A percentile compares a stretch with the other conserved stretches of the same genome.
Conservation (phyloP, 1,140 invertebrate species). For the Drosophila azteca region DNA sequence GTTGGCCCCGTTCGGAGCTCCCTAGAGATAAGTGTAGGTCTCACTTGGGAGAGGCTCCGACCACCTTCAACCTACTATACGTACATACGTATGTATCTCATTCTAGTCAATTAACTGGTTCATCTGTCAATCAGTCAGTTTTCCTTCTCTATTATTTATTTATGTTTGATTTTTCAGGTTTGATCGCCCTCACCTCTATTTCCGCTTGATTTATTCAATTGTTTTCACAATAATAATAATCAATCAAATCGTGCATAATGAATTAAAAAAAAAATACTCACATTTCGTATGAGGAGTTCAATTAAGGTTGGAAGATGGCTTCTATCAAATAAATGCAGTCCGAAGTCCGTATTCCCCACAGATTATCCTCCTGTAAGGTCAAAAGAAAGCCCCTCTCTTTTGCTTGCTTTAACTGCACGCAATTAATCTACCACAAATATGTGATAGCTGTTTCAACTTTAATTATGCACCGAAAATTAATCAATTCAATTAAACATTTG, state of each 20-base stretch:
- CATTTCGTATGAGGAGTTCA: too few relatives aligned
- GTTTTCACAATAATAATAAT: neutral
- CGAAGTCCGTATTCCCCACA: neutral
- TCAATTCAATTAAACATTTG: neutral
- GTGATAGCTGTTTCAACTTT: constrained; percentile 48
- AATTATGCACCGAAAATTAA: constrained; percentile 30
- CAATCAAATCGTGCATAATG: too few relatives aligned
- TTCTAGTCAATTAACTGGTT: too few relatives aligned
- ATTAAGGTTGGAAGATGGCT: too few relatives aligned
- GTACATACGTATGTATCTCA: too few relatives aligned
- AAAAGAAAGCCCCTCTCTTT: neutral
- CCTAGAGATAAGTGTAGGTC: too few relatives aligned
- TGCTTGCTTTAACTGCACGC: constrained; percentile 20
- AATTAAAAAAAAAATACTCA: too few relatives aligned
- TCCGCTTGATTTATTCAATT: neutral
- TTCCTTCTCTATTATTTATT: neutral
- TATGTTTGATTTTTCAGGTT: neutral
- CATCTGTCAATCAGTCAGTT: too few relatives aligned
- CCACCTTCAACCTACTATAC: too few relatives aligned
- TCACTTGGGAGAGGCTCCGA: too few relatives aligned
- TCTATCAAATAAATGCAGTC: neutral
- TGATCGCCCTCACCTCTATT: neutral
- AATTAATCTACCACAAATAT: constrained; percentile 52
- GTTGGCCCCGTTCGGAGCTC: neutral
- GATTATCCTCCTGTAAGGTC: constrained; percentile 3